phyloP scores from a whole-genome alignment of 2,888 invertebrate species.

The Amblyteles armatorius region DNA sequence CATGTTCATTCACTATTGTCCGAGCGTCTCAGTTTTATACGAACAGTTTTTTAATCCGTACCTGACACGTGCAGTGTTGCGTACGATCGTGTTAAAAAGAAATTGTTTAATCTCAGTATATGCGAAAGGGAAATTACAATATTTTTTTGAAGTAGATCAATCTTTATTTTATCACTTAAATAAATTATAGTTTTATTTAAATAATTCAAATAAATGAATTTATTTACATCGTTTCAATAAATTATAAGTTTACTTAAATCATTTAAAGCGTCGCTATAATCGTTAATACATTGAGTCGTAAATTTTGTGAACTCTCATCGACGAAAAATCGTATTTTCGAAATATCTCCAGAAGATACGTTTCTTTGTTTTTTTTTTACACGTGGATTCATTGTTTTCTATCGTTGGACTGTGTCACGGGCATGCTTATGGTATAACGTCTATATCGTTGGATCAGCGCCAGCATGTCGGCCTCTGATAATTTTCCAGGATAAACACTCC shows the following conservation, averaged over 20 bases:
- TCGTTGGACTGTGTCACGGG: conserved; percentile 64
- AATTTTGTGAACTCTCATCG: too few species aligned
- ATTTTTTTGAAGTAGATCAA: not conserved
- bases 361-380: not conserved
- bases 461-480: conserved; percentile 62
- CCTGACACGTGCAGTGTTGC: not conserved
- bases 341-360: not conserved
- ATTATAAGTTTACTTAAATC: not conserved
- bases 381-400: conserved; percentile 22
- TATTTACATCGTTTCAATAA: too few species aligned
- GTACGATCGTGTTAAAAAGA: conserved; percentile 1
- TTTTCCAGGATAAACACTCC: conserved; percentile 15
- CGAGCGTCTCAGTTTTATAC: conserved; percentile 75
- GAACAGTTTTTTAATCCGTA: conserved; percentile 79
- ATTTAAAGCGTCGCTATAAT: not conserved
- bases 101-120: not conserved
- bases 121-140: not conserved
- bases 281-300: too few species aligned
- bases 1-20: conserved; percentile 43
- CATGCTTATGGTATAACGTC: conserved; percentile 59
- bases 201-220: not conserved
- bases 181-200: not conserved
- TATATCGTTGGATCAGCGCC: conserved; percentile 65
- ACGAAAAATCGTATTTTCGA: not conserved
- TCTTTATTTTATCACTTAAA: not conserved